These are phyloP conservation scores for Lepidurus couesii DNA, from an alignment of 1,140 invertebrate species.

Conservation along the genomic window DNA sequence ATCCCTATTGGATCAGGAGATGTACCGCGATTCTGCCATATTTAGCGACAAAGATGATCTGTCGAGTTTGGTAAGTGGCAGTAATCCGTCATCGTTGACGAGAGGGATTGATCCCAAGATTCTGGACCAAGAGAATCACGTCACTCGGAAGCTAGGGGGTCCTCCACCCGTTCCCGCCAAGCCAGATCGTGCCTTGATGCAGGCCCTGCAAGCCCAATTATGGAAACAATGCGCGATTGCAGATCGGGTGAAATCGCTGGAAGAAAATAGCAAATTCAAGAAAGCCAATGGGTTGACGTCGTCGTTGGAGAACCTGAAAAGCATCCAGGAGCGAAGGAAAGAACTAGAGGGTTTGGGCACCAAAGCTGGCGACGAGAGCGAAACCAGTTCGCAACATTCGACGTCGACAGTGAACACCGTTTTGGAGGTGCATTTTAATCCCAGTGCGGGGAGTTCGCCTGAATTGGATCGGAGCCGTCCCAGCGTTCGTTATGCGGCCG, in stretches of 20 bases:
- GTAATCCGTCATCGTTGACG: slow-evolving; percentile 33
- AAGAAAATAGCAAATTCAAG: slow-evolving; percentile 22
- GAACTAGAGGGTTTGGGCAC: slow-evolving; percentile 38
- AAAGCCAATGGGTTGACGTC: slow-evolving; percentile 16
- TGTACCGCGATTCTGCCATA: slow-evolving; percentile 71
- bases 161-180: slow-evolving; percentile 31
- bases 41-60: slow-evolving; percentile 66
- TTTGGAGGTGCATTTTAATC: slow-evolving; percentile 41
- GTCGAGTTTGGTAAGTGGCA: slow-evolving; percentile 36
- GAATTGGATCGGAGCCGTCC: slow-evolving; percentile 34
- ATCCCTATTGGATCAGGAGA: slow-evolving; percentile 54
- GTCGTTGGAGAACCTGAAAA: slow-evolving; percentile 33
- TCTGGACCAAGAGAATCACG: not conserved
- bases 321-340: slow-evolving; percentile 40
- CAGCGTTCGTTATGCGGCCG: slow-evolving; percentile 37
- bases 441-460: slow-evolving; percentile 35
- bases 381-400: slow-evolving; percentile 47
- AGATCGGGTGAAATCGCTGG: slow-evolving; percentile 27
- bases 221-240: slow-evolving; percentile 10
- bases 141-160: not conserved
- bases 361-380: slow-evolving; percentile 45
- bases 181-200: slow-evolving; percentile 31
- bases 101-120: not conserved
- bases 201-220: not conserved
- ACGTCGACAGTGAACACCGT: slow-evolving; percentile 47